Evolutionary conservation across 2,113 vertebrate species (phyloP), one percentile per base, ranked within the genome.

Genomic region (Scartelaos histophorus): DNA sequence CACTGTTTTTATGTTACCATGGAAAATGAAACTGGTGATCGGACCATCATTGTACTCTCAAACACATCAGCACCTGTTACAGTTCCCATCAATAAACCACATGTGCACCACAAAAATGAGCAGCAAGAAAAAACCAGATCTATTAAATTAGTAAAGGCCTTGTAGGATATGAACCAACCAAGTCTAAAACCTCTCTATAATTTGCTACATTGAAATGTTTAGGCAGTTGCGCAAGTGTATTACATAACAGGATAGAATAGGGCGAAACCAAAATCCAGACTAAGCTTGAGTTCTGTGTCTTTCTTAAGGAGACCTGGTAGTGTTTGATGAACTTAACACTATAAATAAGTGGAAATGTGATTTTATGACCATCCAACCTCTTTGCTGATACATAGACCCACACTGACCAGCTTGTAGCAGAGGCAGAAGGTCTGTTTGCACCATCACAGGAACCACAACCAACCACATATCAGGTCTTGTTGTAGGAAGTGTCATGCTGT

Each of bases 11-110:
- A 45, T 46, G 51, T 16, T 69, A 17, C 47, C 73, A 51, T 24
- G 67, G 34, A 85, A 79, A 79, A 24, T 69, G 60, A 87, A 79
- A 81, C 68, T 6, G 58, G 61, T 46, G 25, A 49, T 80, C 58
- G 19, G 72, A 47, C 70, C 34, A 66, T 54, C 66, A 68, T 61
- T 76, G 69, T 73, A 66, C 75, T 69, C 72, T 82, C 73, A 82
- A 76, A 76, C 78, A 73, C 67, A 80, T 53, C 61, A 62, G 84
- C 92, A 93, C 85, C 91, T 93, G 92, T 68, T 67, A 62, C 54
- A 60, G 70, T 85, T 93, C 89, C 78, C 90, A 90, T 80, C 57
- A 73, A n/a, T 66, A 49, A 29, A 71, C 75, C 70, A 19, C 74
- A 74, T 29, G 0, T 43, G 66, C 74, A 67, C 66, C 76, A 51